Conservation (phyloP, 35 echinoderm and acorn worm species). For the Antedon bifida region DNA sequence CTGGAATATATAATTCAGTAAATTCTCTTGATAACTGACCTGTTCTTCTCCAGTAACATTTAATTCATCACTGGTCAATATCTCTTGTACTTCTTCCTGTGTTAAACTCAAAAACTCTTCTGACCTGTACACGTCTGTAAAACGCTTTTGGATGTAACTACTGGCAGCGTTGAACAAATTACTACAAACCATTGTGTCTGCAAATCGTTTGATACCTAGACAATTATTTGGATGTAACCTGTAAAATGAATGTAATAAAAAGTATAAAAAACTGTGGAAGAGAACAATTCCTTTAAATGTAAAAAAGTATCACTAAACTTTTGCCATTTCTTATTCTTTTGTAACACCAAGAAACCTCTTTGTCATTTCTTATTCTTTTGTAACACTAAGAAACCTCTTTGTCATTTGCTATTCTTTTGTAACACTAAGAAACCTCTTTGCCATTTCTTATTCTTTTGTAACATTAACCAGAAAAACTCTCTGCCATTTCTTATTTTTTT, state of each 20-base stretch:
- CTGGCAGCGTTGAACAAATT: constrained; percentile 68
- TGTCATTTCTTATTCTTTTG: too few relatives aligned
- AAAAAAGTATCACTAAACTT: too few relatives aligned
- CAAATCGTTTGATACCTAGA: constrained; percentile 80
- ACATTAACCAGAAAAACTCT: too few relatives aligned
- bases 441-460: too few relatives aligned
- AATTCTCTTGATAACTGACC: constrained; percentile 17
- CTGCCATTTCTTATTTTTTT: too few relatives aligned
- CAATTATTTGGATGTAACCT: constrained; percentile 84
- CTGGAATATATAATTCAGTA: too few relatives aligned
- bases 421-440: too few relatives aligned
- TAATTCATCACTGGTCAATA: constrained; percentile 68
- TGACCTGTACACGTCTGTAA: constrained; percentile 45
- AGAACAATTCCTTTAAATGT: too few relatives aligned
- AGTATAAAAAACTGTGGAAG: not conserved
- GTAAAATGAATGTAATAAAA: not conserved
- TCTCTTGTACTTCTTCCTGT: constrained; percentile 44
- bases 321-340: too few relatives aligned
- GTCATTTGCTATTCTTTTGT: too few relatives aligned
- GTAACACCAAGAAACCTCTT: too few relatives aligned
- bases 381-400: too few relatives aligned
- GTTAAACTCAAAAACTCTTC: constrained; percentile 76
- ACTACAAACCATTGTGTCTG: constrained; percentile 88
- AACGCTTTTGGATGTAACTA: constrained; percentile 76
- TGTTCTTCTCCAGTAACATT: constrained; percentile 89